Conservation (phyloP, 2,797 vertebrate genomes). For the Lutjanus campechanus region DNA sequence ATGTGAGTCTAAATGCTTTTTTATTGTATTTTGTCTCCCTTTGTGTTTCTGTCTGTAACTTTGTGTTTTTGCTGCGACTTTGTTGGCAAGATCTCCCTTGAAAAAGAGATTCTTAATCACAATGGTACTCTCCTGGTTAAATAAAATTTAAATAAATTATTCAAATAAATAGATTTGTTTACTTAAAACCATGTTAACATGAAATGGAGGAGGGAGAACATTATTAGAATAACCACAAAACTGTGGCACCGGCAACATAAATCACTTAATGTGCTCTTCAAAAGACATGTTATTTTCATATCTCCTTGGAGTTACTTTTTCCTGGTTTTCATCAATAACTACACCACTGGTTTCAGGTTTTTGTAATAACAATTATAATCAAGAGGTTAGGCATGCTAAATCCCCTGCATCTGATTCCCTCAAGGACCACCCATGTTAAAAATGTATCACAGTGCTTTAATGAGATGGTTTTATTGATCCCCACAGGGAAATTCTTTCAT, state of each 20-base stretch:
- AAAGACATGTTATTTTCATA: neutral
- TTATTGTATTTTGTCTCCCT: too few species aligned
- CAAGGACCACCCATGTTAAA: slow-evolving; percentile 34
- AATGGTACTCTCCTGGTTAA: too few species aligned
- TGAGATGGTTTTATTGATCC: slow-evolving; percentile 68
- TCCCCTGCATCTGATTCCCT: neutral
- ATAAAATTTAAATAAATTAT: too few species aligned
- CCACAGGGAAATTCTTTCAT: slow-evolving; percentile 52
- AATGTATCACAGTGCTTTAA: slow-evolving; percentile 54
- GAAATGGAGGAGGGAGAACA: neutral
- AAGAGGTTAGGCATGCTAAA: neutral
- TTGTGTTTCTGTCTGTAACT: too few species aligned
- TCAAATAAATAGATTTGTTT: neutral
- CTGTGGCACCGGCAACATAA: neutral
- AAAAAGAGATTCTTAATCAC: too few species aligned
- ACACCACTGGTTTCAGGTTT: neutral
- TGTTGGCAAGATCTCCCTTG: too few species aligned
- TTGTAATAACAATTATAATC: neutral
- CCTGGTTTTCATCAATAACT: slow-evolving; percentile 2
- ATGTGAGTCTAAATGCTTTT: too few species aligned
- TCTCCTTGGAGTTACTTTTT: neutral
- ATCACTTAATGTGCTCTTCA: neutral
- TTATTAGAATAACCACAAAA: neutral
- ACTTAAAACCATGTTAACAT: neutral
- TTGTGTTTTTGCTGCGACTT: too few species aligned